Conservation (phyloP, 2,888 invertebrate species). For the Drosophila vallismaia region DNA sequence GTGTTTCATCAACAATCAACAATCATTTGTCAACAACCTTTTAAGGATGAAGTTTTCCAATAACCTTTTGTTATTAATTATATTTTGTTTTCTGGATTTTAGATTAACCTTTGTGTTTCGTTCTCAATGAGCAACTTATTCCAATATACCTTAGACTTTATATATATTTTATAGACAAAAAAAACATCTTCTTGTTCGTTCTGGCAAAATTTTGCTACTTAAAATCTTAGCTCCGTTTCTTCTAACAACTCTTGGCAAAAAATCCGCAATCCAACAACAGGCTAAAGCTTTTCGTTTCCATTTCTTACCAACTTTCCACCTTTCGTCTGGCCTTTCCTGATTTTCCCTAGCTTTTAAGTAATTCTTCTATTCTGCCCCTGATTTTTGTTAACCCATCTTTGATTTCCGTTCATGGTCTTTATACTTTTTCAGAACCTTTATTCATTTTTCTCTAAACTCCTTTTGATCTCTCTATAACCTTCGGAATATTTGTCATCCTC, state of each 20-base stretch:
- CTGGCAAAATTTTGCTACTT: constrained; percentile 11
- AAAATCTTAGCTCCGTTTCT: constrained; percentile 6
- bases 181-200: constrained; percentile 1
- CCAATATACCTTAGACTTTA: not conserved
- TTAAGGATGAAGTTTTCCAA: constrained; percentile 15
- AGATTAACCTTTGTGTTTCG: constrained; percentile 5
- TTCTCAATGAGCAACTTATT: constrained; percentile 14
- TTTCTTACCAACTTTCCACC: not conserved
- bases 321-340: not conserved
- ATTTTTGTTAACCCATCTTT: not conserved
- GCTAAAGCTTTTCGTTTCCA: constrained; percentile 48
- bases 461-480: not conserved
- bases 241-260: constrained; percentile 38
- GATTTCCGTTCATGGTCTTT: not conserved
- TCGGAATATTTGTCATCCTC: no score
- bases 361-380: not conserved
- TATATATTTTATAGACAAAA: constrained; percentile 7
- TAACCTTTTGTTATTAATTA: not conserved
- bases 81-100: constrained; percentile 12
- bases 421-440: not conserved
- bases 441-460: not conserved
- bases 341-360: not conserved
- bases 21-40: constrained; percentile 38
- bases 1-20: constrained; percentile 6
- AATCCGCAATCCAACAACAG: constrained; percentile 21